A percentile compares a stretch with the other conserved stretches of the same genome.
phyloP scores from a whole-genome alignment of 2,888 invertebrate genomes.

The Eumacrocentrus americanus region DNA sequence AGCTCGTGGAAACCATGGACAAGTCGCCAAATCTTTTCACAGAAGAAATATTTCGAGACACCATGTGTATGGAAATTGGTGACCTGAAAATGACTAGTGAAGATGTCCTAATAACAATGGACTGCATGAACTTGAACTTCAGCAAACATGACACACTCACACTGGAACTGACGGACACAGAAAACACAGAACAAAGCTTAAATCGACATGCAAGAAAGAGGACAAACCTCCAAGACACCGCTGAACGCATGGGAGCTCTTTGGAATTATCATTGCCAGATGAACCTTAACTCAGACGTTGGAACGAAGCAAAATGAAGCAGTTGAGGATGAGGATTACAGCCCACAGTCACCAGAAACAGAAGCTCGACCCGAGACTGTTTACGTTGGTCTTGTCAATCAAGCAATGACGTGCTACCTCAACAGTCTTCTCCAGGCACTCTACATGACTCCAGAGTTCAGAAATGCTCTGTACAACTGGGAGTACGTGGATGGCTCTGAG shows the following conservation, averaged over 20 bases:
- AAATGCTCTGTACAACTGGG: conserved; percentile 86
- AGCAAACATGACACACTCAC: not conserved
- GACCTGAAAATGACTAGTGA: not conserved
- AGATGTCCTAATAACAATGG: not conserved
- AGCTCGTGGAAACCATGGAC: not conserved
- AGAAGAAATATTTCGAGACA: not conserved
- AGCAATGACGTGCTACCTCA: conserved; percentile 92
- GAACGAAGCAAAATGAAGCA: not conserved
- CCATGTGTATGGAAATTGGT: not conserved
- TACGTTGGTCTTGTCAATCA: conserved; percentile 87
- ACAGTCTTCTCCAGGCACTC: conserved; percentile 84
- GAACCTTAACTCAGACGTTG: not conserved
- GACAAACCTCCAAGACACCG: not conserved
- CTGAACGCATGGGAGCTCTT: not conserved
- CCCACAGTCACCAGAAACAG: not conserved
- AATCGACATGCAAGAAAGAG: not conserved
- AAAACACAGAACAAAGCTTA: not conserved
- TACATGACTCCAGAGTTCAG: conserved; percentile 93
- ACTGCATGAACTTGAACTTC: not conserved
- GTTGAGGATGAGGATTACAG: not conserved
- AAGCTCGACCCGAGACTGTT: not conserved
- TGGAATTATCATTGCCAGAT: not conserved
- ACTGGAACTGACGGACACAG: not conserved
- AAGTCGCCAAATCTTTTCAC: not conserved
- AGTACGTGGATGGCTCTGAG: conserved; percentile 68